These are phyloP conservation scores for Sesia bembeciformis DNA, from an alignment of 2,888 invertebrate genomes.

Conservation along the genomic window DNA sequence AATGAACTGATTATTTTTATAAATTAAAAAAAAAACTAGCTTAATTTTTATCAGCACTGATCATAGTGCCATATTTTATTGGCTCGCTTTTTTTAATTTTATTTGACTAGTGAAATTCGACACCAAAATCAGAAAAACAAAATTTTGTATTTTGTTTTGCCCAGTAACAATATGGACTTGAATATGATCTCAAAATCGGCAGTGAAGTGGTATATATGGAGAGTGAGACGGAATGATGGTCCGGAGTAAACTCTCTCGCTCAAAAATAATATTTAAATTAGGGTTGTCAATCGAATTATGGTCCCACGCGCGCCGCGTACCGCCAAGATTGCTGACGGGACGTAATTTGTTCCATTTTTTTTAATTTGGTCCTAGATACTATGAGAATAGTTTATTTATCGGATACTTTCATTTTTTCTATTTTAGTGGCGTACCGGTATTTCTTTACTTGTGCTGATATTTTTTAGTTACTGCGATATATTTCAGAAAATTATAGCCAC, in stretches of 20 bases:
- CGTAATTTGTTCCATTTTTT: too few species aligned
- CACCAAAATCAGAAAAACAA: slow-evolving; percentile 66
- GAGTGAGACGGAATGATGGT: slow-evolving; percentile 16
- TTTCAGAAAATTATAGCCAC: too few species aligned
- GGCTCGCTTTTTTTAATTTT: slow-evolving; percentile 54
- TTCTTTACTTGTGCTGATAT: too few species aligned
- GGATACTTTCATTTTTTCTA: too few species aligned
- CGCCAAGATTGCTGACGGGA: too few species aligned
- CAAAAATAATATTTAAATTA: background rate
- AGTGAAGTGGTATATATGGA: slow-evolving; percentile 19
- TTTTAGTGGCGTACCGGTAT: too few species aligned
- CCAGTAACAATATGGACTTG: slow-evolving; percentile 51
- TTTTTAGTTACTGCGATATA: too few species aligned
- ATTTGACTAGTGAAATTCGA: slow-evolving; percentile 65
- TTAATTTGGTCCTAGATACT: too few species aligned
- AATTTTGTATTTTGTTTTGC: slow-evolving; percentile 37
- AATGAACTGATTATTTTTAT: slow-evolving; percentile 68
- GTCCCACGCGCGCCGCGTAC: too few species aligned
- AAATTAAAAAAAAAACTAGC: slow-evolving; percentile 50
- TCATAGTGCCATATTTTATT: slow-evolving; percentile 68
- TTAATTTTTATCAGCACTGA: slow-evolving; percentile 67
- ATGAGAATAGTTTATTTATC: too few species aligned
- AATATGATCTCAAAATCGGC: slow-evolving; percentile 65
- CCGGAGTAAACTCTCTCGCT: background rate
- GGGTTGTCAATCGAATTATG: too few species aligned